phyloP scores from a whole-genome alignment of 1,140 invertebrate species.

The Stratiolaelaps scimitus region DNA sequence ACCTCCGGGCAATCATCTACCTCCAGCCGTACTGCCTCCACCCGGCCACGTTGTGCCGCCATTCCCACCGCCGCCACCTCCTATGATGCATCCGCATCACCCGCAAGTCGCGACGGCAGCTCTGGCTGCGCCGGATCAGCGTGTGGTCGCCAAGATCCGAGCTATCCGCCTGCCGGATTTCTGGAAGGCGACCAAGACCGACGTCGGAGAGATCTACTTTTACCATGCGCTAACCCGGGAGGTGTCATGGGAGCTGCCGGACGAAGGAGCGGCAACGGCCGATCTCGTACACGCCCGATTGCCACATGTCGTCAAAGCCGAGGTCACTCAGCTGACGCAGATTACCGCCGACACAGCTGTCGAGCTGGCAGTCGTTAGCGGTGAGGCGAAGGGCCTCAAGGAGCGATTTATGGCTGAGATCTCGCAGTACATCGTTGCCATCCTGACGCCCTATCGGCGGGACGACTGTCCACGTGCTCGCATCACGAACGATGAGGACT shows the following conservation, averaged over 20 bases:
- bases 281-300: constrained; percentile 32
- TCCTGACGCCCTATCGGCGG: constrained; percentile 75
- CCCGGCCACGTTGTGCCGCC: constrained; percentile 32
- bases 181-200: constrained; percentile 70
- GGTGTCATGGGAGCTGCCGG: constrained; percentile 41
- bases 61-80: constrained; percentile 37
- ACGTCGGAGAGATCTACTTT: constrained; percentile 69
- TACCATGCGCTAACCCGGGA: constrained; percentile 64
- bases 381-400: constrained; percentile 52
- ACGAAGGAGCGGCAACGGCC: constrained; percentile 42
- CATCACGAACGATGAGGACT: constrained; percentile 79
- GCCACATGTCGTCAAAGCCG: constrained; percentile 16
- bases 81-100: constrained; percentile 30
- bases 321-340: constrained; percentile 12
- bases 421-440: constrained; percentile 73
- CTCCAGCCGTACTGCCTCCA: constrained; percentile 5
- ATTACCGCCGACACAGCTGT: background rate
- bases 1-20: constrained; percentile 11
- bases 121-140: too few relatives aligned
- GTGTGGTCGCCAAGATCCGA: background rate
- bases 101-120: too few relatives aligned
- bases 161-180: constrained; percentile 58
- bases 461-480: constrained; percentile 65
- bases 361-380: constrained; percentile 36
- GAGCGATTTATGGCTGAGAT: constrained; percentile 76